These are phyloP conservation scores for Halisarca cf. caerulea DNA, from an alignment of 37 sponge, comb jelly and placozoan species.

Conservation along the genomic window DNA sequence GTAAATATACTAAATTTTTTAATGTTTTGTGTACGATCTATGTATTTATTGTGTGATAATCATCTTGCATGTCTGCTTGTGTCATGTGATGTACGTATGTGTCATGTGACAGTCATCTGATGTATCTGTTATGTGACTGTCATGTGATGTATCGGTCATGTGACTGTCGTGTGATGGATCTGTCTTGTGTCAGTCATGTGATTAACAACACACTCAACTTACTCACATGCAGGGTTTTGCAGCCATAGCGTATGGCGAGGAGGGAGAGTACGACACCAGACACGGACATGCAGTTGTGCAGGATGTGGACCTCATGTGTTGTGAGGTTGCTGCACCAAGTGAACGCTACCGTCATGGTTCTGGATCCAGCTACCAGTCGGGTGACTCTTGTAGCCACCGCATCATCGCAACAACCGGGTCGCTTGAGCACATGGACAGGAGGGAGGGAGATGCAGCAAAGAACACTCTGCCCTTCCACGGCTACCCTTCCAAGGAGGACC, in stretches of 20 bases:
- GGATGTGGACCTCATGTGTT: conserved; percentile 29
- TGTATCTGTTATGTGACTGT: no score
- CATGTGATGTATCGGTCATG: no score
- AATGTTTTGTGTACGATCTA: no score
- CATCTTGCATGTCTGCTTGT: no score
- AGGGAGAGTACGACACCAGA: conserved; percentile 39
- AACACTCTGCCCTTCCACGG: not conserved
- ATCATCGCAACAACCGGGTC: not conserved
- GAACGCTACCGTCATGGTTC: conserved; percentile 4
- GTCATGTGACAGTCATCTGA: no score
- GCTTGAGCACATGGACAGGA: not conserved
- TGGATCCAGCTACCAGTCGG: conserved; percentile 15
- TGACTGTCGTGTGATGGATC: no score
- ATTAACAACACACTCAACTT: not conserved
- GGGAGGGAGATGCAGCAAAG: not conserved
- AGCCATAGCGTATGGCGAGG: conserved; percentile 23
- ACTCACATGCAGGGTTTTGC: conserved; percentile 14
- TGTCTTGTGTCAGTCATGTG: not conserved
- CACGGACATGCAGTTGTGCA: conserved; percentile 28
- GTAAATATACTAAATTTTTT: no score
- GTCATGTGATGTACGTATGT: no score
- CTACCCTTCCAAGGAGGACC: not conserved
- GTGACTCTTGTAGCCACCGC: not conserved
- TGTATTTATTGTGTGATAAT: no score
- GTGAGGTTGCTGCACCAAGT: not conserved